phyloP scores from a whole-genome alignment of 1,140 invertebrate genomes.

The Gyrodactylus salaris region DNA sequence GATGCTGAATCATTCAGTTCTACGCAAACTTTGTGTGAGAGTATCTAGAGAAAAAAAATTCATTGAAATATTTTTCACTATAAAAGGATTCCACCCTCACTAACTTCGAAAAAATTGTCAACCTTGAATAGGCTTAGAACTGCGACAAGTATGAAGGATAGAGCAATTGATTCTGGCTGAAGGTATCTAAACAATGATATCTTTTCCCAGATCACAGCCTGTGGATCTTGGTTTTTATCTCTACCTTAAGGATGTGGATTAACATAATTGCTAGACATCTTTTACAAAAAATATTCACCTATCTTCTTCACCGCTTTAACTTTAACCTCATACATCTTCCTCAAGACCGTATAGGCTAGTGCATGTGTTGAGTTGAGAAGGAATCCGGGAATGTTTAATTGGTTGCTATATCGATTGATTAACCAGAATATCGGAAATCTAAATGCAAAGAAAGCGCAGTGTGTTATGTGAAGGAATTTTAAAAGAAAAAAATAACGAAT shows the following conservation, averaged over 20 bases:
- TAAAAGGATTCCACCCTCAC: no score
- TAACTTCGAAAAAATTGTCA: background rate
- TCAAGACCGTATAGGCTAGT: background rate
- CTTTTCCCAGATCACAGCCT: background rate
- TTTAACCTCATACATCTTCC: background rate
- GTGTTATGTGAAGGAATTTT: no score
- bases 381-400: background rate
- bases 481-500: no score
- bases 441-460: background rate
- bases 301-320: no score
- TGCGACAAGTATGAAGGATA: background rate
- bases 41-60: no score
- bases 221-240: background rate
- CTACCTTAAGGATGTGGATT: no score
- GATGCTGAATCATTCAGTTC: no score
- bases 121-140: background rate
- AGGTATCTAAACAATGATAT: background rate
- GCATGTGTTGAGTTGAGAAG: background rate
- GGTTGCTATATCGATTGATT: background rate
- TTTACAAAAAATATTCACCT: no score
- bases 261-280: no score
- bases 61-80: no score
- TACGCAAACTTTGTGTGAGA: no score
- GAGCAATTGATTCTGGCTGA: background rate
- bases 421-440: background rate